These are phyloP conservation scores for Dicerorhinus sumatrensis DNA, from an alignment of 2,113 vertebrate genomes.

Conservation along the genomic window DNA sequence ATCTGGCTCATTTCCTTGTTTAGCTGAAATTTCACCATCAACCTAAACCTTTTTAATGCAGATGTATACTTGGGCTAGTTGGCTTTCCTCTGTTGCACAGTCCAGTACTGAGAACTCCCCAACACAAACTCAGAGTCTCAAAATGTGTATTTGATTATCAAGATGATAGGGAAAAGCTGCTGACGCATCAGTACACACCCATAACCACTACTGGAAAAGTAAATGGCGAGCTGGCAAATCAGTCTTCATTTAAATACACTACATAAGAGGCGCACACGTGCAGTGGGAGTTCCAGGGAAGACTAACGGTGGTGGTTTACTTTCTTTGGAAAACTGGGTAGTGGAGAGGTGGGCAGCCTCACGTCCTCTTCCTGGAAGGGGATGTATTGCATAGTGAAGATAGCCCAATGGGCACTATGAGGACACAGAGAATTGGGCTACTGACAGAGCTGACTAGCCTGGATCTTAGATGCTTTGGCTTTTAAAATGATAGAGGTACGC, in stretches of 20 bases:
- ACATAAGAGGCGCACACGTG: rapidly evolving
- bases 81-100: neutral
- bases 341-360: neutral
- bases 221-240: neutral
- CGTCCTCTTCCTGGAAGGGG: neutral
- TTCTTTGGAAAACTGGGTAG: neutral
- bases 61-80: neutral
- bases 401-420: neutral
- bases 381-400: neutral
- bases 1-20: neutral
- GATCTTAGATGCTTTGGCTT: neutral
- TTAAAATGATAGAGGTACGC: neutral
- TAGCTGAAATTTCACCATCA: neutral
- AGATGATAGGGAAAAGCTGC: neutral
- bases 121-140: neutral
- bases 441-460: neutral
- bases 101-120: neutral
- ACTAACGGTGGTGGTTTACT: neutral
- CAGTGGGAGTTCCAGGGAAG: neutral
- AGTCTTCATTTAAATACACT: neutral
- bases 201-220: neutral
- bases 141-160: neutral
- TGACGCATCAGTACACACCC: neutral
- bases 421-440: neutral
- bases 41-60: neutral